Evolutionary conservation across 1,140 invertebrate genomes (phyloP).

Genomic region (Drosophila nebulosa): DNA sequence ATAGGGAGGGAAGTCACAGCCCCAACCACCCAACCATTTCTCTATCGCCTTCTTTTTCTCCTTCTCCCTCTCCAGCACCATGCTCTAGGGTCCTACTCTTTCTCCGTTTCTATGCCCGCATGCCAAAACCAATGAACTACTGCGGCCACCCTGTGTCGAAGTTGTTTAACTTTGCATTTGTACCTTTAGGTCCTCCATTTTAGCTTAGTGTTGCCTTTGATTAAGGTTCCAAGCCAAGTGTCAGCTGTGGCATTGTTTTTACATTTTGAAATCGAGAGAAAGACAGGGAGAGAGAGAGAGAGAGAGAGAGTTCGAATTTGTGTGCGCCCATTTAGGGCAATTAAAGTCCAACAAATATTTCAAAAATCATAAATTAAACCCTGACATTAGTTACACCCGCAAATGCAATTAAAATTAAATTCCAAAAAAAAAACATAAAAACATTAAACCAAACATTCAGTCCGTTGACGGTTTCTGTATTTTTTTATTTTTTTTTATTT

Average conservation of each 20-base stretch:
- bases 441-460: conserved; percentile 10
- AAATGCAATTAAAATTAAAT: conserved; percentile 71
- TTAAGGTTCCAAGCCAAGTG: conserved; percentile 55
- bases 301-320: neutral
- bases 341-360: neutral
- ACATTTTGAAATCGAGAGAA: conserved; percentile 18
- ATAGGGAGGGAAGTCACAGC: conserved; percentile 26
- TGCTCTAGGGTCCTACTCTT: no score
- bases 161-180: conserved; percentile 74
- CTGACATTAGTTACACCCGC: conserved; percentile 20
- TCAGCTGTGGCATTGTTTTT: conserved; percentile 51
- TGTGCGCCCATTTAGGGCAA: neutral
- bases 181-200: conserved; percentile 13
- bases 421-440: conserved; percentile 55
- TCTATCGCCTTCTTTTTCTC: neutral
- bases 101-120: conserved; percentile 8
- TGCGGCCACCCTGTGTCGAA: conserved; percentile 60
- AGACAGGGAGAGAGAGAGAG: conserved; percentile 1
- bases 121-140: conserved; percentile 57
- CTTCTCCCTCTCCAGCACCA: neutral
- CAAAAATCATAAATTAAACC: conserved; percentile 21
- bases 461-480: conserved; percentile 3
- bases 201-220: conserved; percentile 58
- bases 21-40: neutral
- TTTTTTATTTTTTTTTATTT: neutral